Evolutionary conservation across 2,888 invertebrate species (phyloP).

Genomic region (Drosophila colorata): DNA sequence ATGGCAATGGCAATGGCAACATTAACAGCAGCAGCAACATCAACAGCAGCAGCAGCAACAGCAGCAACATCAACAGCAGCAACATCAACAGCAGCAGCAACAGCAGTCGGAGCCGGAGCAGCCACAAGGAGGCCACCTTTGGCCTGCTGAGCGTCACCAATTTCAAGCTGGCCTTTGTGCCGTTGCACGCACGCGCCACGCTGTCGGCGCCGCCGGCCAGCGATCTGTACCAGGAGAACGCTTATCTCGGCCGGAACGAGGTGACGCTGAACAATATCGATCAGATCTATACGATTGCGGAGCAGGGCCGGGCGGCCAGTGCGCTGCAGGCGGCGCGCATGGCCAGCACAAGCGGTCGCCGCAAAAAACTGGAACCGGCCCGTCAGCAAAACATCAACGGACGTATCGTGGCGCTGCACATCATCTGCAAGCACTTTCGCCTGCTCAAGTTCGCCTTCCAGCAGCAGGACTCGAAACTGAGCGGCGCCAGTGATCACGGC

Average conservation of each 20-base stretch:
- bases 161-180: constrained; percentile 95
- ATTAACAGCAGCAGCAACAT: constrained; percentile 88
- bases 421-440: constrained; percentile 90
- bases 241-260: constrained; percentile 83
- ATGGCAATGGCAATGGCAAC: constrained; percentile 7
- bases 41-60: constrained; percentile 86
- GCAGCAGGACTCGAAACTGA: constrained; percentile 85
- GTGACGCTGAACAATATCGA: constrained; percentile 85
- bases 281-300: constrained; percentile 83
- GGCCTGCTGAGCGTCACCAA: constrained; percentile 96
- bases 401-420: constrained; percentile 84
- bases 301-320: constrained; percentile 74
- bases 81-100: constrained; percentile 29
- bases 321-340: constrained; percentile 78
- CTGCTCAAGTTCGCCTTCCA: constrained; percentile 95
- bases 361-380: constrained; percentile 82
- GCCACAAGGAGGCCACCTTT: constrained; percentile 89
- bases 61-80: constrained; percentile 44
- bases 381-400: constrained; percentile 83
- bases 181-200: constrained; percentile 80
- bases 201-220: constrained; percentile 44
- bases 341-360: constrained; percentile 65
- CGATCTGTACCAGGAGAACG: constrained; percentile 82
- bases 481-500: constrained; percentile 90
- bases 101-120: constrained; percentile 32